phyloP scores from a whole-genome alignment of 2,888 invertebrate genomes.

The Caenorhabditis imperialis region DNA sequence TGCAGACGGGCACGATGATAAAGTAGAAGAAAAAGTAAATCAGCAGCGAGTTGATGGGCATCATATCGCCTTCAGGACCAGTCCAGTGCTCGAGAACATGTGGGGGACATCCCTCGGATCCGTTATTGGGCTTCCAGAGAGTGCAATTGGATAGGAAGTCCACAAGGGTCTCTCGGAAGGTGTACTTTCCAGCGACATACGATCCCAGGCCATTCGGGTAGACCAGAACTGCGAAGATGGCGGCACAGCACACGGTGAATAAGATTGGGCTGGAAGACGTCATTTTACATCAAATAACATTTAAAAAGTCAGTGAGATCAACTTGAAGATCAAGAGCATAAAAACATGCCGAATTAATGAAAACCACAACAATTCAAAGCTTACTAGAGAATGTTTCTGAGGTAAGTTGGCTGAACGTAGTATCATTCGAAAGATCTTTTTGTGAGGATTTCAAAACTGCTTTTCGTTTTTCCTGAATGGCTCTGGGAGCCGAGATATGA shows the following conservation, averaged over 20 bases:
- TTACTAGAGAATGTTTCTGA: too few species aligned
- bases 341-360: too few species aligned
- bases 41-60: slow-evolving; percentile 50
- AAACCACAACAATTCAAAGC: too few species aligned
- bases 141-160: slow-evolving; percentile 70
- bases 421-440: too few species aligned
- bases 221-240: slow-evolving; percentile 81
- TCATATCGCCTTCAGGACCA: slow-evolving; percentile 41
- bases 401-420: too few species aligned
- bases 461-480: too few species aligned
- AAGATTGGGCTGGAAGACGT: slow-evolving; percentile 59
- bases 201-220: slow-evolving; percentile 93
- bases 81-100: slow-evolving; percentile 62
- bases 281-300: too few species aligned
- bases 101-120: slow-evolving; percentile 57
- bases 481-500: too few species aligned
- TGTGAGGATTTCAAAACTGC: too few species aligned
- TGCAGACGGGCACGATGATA: slow-evolving; percentile 66
- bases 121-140: slow-evolving; percentile 54
- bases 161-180: slow-evolving; percentile 68
- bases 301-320: too few species aligned
- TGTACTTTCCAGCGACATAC: slow-evolving; percentile 82
- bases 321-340: too few species aligned
- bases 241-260: slow-evolving; percentile 57
- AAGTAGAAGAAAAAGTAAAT: slow-evolving; percentile 63